Percentiles rank a stretch among this genome's conserved stretches.
Conservation (phyloP, 2,113 vertebrate species). For the Myanophis thanlyinensis region DNA sequence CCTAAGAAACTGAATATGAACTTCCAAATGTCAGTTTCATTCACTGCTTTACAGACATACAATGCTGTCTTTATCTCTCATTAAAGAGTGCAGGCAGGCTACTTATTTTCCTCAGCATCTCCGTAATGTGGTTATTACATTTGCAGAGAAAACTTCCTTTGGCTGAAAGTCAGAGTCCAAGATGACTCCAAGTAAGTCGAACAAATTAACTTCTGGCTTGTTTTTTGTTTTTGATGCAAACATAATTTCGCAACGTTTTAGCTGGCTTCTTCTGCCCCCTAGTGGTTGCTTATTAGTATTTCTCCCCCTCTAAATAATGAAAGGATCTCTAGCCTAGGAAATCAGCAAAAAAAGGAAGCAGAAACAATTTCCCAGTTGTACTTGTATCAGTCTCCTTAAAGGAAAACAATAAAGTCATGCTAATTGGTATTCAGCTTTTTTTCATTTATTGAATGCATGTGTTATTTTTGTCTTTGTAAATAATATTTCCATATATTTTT, state of each 20-base stretch:
- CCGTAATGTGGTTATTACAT: conserved; percentile 4
- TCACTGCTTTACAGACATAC: background rate
- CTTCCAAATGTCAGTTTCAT: conserved; percentile 6
- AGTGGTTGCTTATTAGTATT: conserved; percentile 43
- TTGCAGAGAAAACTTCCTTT: background rate
- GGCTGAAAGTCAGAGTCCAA: background rate
- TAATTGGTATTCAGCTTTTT: background rate
- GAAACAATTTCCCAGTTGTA: background rate
- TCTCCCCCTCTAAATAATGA: fast-evolving
- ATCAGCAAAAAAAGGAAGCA: background rate
- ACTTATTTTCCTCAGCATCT: background rate
- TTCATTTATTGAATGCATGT: background rate
- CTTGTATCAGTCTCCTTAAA: background rate
- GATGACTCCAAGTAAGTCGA: background rate
- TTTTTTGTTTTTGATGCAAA: fast-evolving
- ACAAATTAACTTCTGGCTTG: background rate
- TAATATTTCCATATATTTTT: background rate
- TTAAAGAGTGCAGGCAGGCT: background rate
- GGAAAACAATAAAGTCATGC: background rate
- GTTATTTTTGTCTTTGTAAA: background rate
- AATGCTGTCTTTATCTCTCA: background rate
- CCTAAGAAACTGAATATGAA: background rate
- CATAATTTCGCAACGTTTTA: background rate
- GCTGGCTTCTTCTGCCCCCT: conserved; percentile 58
- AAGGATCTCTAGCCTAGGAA: background rate